Evolutionary conservation across 2,797 vertebrate species (phyloP).

Genomic region (Tapera naevia): DNA sequence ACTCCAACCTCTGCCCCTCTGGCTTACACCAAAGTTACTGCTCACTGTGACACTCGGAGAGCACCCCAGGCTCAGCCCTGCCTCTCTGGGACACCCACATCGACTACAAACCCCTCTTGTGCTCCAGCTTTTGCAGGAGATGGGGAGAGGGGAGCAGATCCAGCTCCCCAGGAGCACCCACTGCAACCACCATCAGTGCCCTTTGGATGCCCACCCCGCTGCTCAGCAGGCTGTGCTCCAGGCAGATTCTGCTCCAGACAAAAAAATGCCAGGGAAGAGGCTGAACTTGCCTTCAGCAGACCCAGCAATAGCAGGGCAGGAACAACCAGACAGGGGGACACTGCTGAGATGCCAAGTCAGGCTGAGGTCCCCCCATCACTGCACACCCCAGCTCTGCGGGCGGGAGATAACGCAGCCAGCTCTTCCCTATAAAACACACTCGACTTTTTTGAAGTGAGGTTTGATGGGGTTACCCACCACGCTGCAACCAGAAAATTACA

Average conservation of each 20-base stretch:
- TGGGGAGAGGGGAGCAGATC: rapidly evolving
- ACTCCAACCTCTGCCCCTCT: rapidly evolving
- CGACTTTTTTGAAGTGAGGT: not conserved
- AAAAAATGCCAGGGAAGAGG: rapidly evolving
- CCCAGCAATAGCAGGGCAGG: rapidly evolving
- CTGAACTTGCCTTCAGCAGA: not conserved
- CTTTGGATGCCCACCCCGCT: not conserved
- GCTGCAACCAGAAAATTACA: rapidly evolving
- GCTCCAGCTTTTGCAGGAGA: not conserved
- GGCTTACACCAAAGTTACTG: rapidly evolving
- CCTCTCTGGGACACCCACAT: not conserved
- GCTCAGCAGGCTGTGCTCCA: not conserved
- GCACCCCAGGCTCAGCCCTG: not conserved
- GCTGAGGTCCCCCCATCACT: not conserved
- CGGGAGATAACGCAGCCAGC: rapidly evolving
- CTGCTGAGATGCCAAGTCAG: rapidly evolving
- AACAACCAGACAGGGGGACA: rapidly evolving
- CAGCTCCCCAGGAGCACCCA: too few species aligned
- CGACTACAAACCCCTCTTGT: rapidly evolving
- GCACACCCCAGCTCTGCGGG: not conserved
- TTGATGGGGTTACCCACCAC: rapidly evolving
- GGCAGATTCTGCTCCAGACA: too few species aligned
- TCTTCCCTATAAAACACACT: not conserved
- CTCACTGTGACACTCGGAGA: rapidly evolving
- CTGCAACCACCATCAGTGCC: too few species aligned